A percentile compares a stretch with the other conserved stretches of the same genome.
Evolutionary conservation across 2,113 vertebrate genomes (phyloP).

Genomic region (Chlamydotis undulata): DNA sequence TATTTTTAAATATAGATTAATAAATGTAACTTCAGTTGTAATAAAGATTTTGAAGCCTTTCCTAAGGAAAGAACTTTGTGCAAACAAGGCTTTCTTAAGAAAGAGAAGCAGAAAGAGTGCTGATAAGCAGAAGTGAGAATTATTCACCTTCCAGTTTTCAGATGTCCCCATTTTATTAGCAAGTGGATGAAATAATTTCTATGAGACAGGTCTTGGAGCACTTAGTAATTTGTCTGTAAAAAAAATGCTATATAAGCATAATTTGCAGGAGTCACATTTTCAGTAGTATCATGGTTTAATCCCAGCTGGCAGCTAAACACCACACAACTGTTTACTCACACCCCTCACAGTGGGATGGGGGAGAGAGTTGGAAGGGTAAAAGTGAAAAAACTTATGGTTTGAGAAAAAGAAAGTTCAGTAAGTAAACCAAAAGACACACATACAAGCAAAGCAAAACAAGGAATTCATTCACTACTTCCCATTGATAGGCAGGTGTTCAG

Average conservation of each 20-base stretch:
- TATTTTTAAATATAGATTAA: not conserved
- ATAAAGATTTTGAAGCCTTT: not conserved
- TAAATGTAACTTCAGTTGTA: not conserved
- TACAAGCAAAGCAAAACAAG: too few relatives aligned
- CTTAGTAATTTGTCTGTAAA: not conserved
- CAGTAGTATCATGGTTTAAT: not conserved
- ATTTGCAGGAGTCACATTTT: not conserved
- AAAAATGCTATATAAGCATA: not conserved
- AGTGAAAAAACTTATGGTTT: too few relatives aligned
- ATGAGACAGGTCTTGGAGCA: not conserved
- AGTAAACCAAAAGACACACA: too few relatives aligned
- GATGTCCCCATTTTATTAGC: not conserved
- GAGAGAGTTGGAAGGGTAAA: too few relatives aligned
- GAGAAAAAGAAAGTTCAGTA: too few relatives aligned
- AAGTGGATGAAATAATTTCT: not conserved
- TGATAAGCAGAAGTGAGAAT: not conserved
- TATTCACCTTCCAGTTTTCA: not conserved
- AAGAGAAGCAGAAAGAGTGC: not conserved
- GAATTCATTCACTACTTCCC: too few relatives aligned
- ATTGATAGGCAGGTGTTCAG: too few relatives aligned
- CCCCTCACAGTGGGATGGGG: too few relatives aligned
- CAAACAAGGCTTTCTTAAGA: not conserved
- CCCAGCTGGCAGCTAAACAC: too few relatives aligned
- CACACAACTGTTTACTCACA: too few relatives aligned
- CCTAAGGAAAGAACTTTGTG: not conserved